Conservation (phyloP, 2,888 invertebrate species). For the Ormyrus labotus region DNA sequence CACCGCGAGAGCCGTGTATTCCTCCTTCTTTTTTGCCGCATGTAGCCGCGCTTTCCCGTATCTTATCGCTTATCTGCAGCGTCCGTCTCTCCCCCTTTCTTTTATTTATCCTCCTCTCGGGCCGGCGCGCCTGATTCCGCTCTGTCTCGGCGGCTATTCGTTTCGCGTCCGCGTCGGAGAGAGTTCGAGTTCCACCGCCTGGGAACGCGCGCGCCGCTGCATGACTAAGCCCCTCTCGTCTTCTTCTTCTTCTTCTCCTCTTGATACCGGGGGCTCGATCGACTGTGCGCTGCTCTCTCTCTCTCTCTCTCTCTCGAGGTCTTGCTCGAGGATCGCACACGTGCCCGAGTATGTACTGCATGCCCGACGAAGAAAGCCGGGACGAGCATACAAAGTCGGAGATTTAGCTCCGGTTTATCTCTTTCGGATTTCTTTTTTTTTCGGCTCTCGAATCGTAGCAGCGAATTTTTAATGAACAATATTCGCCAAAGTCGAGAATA, state of each 20-base stretch:
- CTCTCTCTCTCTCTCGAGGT: background rate
- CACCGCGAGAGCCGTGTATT: slow-evolving; percentile 14
- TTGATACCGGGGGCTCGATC: slow-evolving; percentile 57
- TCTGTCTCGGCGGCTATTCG: slow-evolving; percentile 50
- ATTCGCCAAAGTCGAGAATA: too few species aligned
- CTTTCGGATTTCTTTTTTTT: slow-evolving; percentile 3
- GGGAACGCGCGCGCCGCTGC: slow-evolving; percentile 61
- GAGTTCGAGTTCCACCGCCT: slow-evolving; percentile 60
- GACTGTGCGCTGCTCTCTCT: slow-evolving; percentile 45
- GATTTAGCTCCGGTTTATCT: slow-evolving; percentile 18
- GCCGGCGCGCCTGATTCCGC: slow-evolving; percentile 42
- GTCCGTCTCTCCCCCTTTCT: slow-evolving; percentile 49
- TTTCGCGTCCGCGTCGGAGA: slow-evolving; percentile 21
- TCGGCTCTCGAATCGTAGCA: background rate
- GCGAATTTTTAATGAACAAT: too few species aligned
- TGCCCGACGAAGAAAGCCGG: slow-evolving; percentile 24
- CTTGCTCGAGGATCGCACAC: slow-evolving; percentile 31
- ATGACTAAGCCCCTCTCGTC: slow-evolving; percentile 59
- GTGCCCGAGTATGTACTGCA: slow-evolving; percentile 26
- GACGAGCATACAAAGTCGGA: slow-evolving; percentile 27
- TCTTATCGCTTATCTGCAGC: slow-evolving; percentile 53
- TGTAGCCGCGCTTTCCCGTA: slow-evolving; percentile 38
- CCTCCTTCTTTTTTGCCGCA: slow-evolving; percentile 35
- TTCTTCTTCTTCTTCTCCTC: slow-evolving; percentile 26
- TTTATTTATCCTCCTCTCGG: slow-evolving; percentile 50